Evolutionary conservation across 2,888 invertebrate species (phyloP).

Genomic region (Selenia dentaria): DNA sequence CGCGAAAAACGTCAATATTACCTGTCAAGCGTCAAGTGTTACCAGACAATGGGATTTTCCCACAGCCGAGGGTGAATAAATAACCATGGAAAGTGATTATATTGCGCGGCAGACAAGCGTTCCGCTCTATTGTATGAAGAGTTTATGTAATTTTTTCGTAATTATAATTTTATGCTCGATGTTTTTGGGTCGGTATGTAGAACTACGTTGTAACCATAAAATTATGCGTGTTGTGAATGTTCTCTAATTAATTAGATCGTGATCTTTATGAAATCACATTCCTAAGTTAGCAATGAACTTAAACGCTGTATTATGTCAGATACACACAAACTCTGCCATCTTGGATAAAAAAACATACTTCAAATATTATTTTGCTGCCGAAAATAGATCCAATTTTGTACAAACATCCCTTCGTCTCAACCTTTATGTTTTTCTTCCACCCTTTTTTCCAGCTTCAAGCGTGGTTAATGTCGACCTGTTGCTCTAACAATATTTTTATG

Average conservation of each 20-base stretch:
- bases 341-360: not conserved
- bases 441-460: not conserved
- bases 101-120: constrained; percentile 24
- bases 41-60: constrained; percentile 45
- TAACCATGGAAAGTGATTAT: constrained; percentile 47
- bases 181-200: constrained; percentile 22
- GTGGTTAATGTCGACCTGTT: constrained; percentile 17
- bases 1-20: constrained; percentile 26
- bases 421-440: not conserved
- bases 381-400: not conserved
- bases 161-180: constrained; percentile 29
- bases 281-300: not conserved
- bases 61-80: constrained; percentile 43
- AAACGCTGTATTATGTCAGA: not conserved
- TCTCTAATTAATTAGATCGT: too few species aligned
- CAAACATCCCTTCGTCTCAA: constrained; percentile 1
- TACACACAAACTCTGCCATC: not conserved
- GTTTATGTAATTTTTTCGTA: constrained; percentile 33
- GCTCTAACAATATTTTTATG: constrained; percentile 4
- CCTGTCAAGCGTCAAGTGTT: constrained; percentile 33
- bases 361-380: not conserved
- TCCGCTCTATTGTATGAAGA: constrained; percentile 27
- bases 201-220: constrained; percentile 3
- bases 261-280: too few species aligned
- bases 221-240: constrained; percentile 2